phyloP scores from a whole-genome alignment of 2,113 vertebrate species.

The Benitochromis conjunctus region DNA sequence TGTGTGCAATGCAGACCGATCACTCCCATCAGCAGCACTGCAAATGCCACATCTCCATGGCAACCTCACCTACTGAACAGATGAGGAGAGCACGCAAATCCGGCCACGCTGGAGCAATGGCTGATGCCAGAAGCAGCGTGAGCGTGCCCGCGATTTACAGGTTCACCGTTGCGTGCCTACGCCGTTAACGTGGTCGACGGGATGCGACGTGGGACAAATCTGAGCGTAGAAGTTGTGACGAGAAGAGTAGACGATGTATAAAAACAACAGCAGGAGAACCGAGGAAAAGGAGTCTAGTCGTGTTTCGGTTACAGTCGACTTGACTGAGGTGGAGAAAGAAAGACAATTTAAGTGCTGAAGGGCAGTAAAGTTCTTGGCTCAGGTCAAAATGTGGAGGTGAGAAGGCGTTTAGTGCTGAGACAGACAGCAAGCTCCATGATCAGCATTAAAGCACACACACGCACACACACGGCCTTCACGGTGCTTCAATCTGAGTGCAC shows the following conservation, averaged over 20 bases:
- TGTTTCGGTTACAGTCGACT: neutral
- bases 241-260: neutral
- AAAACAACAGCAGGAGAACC: neutral
- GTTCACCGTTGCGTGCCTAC: slow-evolving; percentile 8
- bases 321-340: neutral
- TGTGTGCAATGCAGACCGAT: slow-evolving; percentile 31
- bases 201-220: slow-evolving; percentile 36
- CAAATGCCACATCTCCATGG: slow-evolving; percentile 57
- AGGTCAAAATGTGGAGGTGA: neutral
- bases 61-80: slow-evolving; percentile 62
- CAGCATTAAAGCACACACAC: slow-evolving; percentile 7
- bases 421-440: slow-evolving; percentile 10
- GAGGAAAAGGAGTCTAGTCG: neutral
- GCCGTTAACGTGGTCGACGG: slow-evolving; percentile 1
- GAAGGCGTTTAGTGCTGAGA: slow-evolving; percentile 27
- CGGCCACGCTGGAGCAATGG: slow-evolving; percentile 75
- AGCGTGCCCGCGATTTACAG: slow-evolving; percentile 49
- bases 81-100: slow-evolving; percentile 65
- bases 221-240: neutral
- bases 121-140: slow-evolving; percentile 56
- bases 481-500: neutral
- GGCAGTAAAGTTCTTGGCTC: neutral
- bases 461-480: slow-evolving; percentile 33
- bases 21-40: slow-evolving; percentile 52
- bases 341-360: neutral